A percentile compares a stretch with the other conserved stretches of the same genome.
Evolutionary conservation across 1,140 invertebrate genomes (phyloP).

Genomic region (Gonioctena quinquepunctata): DNA sequence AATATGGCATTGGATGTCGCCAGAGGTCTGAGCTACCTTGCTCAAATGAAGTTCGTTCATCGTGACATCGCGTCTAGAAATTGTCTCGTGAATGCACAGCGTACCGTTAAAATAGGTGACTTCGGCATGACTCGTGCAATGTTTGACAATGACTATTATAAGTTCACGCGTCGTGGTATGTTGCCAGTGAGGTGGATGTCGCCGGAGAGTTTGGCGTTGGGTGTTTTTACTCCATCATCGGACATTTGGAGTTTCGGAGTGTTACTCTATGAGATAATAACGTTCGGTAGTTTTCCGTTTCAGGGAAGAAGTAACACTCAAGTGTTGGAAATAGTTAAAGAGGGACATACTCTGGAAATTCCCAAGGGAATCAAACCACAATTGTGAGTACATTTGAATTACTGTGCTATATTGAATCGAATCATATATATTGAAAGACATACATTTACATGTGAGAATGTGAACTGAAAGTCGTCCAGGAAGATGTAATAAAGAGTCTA

Average conservation of each 20-base stretch:
- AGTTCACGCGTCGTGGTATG: slow-evolving; percentile 84
- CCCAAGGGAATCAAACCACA: slow-evolving; percentile 76
- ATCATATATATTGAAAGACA: too few species aligned
- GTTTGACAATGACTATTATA: slow-evolving; percentile 87
- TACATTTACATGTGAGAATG: too few species aligned
- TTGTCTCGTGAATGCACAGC: slow-evolving; percentile 82
- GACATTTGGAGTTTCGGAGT: slow-evolving; percentile 89
- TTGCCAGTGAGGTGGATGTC: slow-evolving; percentile 94
- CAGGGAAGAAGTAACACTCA: slow-evolving; percentile 83
- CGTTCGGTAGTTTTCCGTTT: slow-evolving; percentile 87
- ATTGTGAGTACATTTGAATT: slow-evolving; percentile 67
- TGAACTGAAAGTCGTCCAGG: too few species aligned
- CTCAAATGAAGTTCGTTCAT: slow-evolving; percentile 81
- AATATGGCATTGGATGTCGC: slow-evolving; percentile 86
- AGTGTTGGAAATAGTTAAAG: slow-evolving; percentile 80
- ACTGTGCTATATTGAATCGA: too few species aligned
- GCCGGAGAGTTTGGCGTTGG: slow-evolving; percentile 76
- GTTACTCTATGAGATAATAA: slow-evolving; percentile 81
- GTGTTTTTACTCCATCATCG: slow-evolving; percentile 82
- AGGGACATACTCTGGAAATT: slow-evolving; percentile 71
- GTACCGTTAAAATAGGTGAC: slow-evolving; percentile 86
- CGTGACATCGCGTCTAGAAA: slow-evolving; percentile 87
- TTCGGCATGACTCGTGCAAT: slow-evolving; percentile 91
- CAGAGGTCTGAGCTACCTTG: slow-evolving; percentile 80
- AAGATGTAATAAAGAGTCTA: too few species aligned